phyloP scores from a whole-genome alignment of 2,113 vertebrate species.

The Bos javanicus region DNA sequence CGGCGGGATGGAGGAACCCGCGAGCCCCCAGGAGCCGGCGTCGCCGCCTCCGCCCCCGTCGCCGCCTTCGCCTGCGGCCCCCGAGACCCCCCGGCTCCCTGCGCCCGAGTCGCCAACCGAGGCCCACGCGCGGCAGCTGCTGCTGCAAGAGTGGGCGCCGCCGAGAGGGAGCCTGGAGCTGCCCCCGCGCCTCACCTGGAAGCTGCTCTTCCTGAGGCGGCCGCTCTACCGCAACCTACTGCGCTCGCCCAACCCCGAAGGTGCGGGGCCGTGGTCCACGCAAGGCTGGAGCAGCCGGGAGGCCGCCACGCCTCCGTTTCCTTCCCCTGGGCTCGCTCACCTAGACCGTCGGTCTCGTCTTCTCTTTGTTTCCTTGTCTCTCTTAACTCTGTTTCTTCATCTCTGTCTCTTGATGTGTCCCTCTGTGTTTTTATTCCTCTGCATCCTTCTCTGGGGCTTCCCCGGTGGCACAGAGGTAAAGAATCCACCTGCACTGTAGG shows the following conservation, averaged over 20 bases:
- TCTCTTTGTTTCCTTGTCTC: background rate
- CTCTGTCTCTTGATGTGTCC: background rate
- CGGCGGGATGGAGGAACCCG: background rate
- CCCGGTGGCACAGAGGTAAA: background rate
- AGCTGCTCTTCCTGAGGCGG: conserved; percentile 75
- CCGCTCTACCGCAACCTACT: conserved; percentile 88
- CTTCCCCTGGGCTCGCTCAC: rapidly evolving
- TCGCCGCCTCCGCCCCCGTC: background rate
- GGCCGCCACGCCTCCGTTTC: background rate
- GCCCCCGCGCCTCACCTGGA: conserved; percentile 80
- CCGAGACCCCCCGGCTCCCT: background rate
- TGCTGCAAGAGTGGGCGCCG: conserved; percentile 69
- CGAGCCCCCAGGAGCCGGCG: background rate
- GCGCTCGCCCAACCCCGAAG: conserved; percentile 85
- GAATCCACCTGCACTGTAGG: background rate
- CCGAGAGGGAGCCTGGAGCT: conserved; percentile 78
- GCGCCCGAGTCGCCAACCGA: background rate
- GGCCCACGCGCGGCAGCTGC: conserved; percentile 44
- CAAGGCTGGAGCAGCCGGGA: background rate
- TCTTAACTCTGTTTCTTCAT: background rate
- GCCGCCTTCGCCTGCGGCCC: background rate
- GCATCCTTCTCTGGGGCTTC: background rate
- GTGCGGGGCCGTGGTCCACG: conserved; percentile 61
- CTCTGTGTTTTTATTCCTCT: background rate
- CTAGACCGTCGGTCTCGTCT: background rate